These are phyloP conservation scores for Dasypogon diadema DNA, from an alignment of 2,888 invertebrate genomes.

Conservation along the genomic window DNA sequence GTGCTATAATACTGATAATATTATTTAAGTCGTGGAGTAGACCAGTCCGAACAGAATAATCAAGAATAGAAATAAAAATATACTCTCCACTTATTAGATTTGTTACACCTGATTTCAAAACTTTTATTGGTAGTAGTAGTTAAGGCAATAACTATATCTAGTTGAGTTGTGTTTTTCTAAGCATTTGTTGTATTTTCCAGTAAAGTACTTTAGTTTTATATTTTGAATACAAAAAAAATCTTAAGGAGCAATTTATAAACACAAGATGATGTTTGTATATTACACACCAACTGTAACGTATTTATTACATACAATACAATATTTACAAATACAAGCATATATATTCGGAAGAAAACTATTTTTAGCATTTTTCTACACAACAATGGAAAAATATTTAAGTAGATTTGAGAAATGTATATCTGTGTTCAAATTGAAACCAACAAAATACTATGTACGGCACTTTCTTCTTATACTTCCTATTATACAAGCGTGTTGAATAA, in stretches of 20 bases:
- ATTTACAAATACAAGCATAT: background rate
- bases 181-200: too few species aligned
- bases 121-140: too few species aligned
- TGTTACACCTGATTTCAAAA: too few species aligned
- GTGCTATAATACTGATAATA: too few species aligned
- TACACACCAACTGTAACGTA: background rate
- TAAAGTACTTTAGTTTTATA: too few species aligned
- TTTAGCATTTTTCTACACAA: conserved; percentile 28
- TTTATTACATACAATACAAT: background rate
- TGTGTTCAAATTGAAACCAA: background rate
- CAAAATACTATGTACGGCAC: background rate
- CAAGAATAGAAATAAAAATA: too few species aligned
- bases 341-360: conserved; percentile 22
- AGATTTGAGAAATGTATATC: conserved; percentile 12
- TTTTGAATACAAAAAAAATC: background rate
- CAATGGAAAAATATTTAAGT: background rate
- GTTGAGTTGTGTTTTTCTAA: too few species aligned
- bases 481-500: conserved; percentile 22
- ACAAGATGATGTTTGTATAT: background rate
- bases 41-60: too few species aligned
- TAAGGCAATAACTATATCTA: too few species aligned
- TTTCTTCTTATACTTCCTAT: conserved; percentile 7
- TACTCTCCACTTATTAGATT: too few species aligned
- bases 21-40: too few species aligned
- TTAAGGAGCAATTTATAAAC: too few species aligned